A percentile compares a stretch with the other conserved stretches of the same genome.
phyloP scores from a whole-genome alignment of 1,140 invertebrate species.

The Cherax destructor region DNA sequence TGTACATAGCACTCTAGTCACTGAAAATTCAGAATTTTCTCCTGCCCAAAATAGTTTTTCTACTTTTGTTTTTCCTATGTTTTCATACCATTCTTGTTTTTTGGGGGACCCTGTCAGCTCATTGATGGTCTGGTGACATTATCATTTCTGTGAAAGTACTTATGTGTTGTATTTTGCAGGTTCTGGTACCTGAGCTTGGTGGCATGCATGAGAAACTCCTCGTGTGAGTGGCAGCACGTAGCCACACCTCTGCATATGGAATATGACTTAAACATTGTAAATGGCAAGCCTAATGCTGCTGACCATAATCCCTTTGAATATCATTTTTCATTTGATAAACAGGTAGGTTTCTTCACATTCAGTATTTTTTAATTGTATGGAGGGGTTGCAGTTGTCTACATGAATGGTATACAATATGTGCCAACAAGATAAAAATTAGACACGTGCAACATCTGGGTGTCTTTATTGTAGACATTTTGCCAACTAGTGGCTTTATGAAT shows the following conservation, averaged over 20 bases:
- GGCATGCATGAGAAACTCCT: conserved; percentile 89
- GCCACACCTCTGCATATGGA: conserved; percentile 55
- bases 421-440: no score
- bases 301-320: conserved; percentile 89
- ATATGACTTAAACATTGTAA: conserved; percentile 97
- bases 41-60: background rate
- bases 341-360: conserved; percentile 76
- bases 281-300: conserved; percentile 92
- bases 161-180: conserved; percentile 76
- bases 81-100: no score
- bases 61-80: background rate
- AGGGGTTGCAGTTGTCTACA: background rate
- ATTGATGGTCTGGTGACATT: no score
- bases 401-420: no score
- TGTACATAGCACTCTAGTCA: no score
- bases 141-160: no score
- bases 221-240: conserved; percentile 86
- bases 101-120: no score
- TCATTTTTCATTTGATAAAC: conserved; percentile 97
- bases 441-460: no score
- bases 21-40: no score
- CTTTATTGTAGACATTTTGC: no score
- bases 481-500: no score
- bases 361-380: background rate
- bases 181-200: conserved; percentile 98